A percentile compares a stretch with the other conserved stretches of the same genome.
phyloP scores from a whole-genome alignment of 1,140 invertebrate species.

The Scaptomyza pallida region DNA sequence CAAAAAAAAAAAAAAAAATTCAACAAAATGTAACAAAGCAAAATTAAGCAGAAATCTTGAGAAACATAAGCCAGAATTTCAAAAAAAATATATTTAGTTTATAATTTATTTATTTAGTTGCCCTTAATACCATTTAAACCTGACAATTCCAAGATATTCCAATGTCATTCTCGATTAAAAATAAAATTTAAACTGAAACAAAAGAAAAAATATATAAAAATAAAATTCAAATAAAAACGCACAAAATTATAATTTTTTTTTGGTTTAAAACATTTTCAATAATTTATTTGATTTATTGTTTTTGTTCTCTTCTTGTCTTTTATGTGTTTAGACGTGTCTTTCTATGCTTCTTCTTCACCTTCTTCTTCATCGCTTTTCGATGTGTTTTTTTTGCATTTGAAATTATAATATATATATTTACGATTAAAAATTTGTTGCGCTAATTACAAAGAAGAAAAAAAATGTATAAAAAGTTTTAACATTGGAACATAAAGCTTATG shows the following conservation, averaged over 20 bases:
- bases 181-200: constrained; percentile 9
- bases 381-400: constrained; percentile 3
- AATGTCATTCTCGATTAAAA: not conserved
- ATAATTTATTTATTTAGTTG: not conserved
- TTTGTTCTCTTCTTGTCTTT: constrained; percentile 23
- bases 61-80: constrained; percentile 12
- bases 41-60: constrained; percentile 37
- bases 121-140: too few species aligned
- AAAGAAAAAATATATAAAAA: constrained; percentile 11
- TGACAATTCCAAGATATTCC: too few species aligned
- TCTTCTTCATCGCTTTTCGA: constrained; percentile 15
- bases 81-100: too few species aligned
- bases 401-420: constrained; percentile 20
- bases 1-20: constrained; percentile 49
- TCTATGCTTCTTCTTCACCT: constrained; percentile 3
- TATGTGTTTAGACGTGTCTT: constrained; percentile 4
- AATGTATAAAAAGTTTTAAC: not conserved
- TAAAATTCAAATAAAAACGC: constrained; percentile 10
- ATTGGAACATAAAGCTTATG: constrained; percentile 35
- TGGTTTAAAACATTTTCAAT: constrained; percentile 68
- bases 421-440: constrained; percentile 40
- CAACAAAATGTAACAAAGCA: constrained; percentile 71
- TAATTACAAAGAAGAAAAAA: constrained; percentile 30
- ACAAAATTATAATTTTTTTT: constrained; percentile 30
- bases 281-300: constrained; percentile 51